Base-by-base conservation (phyloP, 2,113 vertebrate genomes). In the Lynx canadensis region DNA sequence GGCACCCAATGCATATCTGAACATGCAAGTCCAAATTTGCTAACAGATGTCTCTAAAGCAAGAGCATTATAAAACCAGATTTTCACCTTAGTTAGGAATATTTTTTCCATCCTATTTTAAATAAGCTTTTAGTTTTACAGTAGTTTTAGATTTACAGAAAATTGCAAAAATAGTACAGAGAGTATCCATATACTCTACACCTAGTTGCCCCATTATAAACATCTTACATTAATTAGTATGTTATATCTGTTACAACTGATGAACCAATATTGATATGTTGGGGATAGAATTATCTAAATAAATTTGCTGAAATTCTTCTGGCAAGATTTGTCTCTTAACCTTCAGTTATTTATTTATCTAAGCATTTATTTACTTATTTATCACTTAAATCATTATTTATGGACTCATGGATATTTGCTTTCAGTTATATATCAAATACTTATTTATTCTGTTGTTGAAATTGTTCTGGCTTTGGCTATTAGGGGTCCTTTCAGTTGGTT, bases 31-130 rank as follows among this genome's bases (percentile, higher is more conserved):
- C 23, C 16, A 97, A 91, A 31, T 97, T 89, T 48, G 33, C 65
- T 91, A 90, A 94, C 52, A 98, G 25, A 11, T 97, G 31, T 85
- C 80, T 79, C 87, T 97, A 78, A 60, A 96, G 63, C 19, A 52
- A 92, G 52, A 95, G 13, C 8, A 71, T 96, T 69, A 55, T 65
- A 94, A 96, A 98, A 97, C 76, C 45, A 93, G 25, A 66, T 92
- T 78, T 69, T 92, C 6, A 19, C 78, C 96, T 86, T 0, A 55
- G 27, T 76, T 69, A 36, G 45, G 74, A 93, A 63, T 91, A 48
- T 36, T 71, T 79, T 74, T 74, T 55, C 13, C 57, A 85, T 87
- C 15, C 12, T 66, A n/a, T 83, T 97, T 83, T 18, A 84, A 87
- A 93, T 80, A 89, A 84, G 23, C 36, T 80, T 60, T 60, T 45